Conservation (phyloP, 23 tunicate genomes). For the Halocynthia aurantium region DNA sequence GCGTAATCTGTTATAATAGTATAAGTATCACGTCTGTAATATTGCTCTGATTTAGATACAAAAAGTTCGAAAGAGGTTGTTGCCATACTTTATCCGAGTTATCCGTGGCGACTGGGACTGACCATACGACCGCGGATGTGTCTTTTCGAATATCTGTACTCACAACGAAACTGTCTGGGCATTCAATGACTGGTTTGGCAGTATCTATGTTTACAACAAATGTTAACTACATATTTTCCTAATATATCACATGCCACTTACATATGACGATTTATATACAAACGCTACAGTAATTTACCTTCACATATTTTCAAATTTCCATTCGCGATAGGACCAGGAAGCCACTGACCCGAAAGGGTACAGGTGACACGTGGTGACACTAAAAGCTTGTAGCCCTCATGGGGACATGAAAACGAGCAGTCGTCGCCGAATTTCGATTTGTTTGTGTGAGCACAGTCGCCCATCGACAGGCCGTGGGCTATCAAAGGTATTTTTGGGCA, state of each 20-base stretch:
- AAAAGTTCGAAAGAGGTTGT: not conserved
- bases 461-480: not conserved
- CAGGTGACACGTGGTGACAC: conserved; percentile 32
- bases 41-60: not conserved
- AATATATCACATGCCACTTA: not conserved
- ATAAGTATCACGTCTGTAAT: not conserved
- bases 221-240: not conserved
- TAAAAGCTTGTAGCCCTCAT: conserved; percentile 44
- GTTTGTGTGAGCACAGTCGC: not conserved
- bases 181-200: conserved; percentile 52
- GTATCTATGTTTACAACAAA: conserved; percentile 38
- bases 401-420: conserved; percentile 50
- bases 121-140: conserved; percentile 48
- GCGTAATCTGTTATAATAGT: conserved; percentile 28
- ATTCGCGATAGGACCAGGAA: conserved; percentile 4
- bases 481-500: conserved; percentile 10
- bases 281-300: not conserved
- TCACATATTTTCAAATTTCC: conserved; percentile 8
- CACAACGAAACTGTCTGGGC: conserved; percentile 51
- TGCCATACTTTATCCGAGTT: conserved; percentile 56
- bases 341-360: conserved; percentile 42
- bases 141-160: conserved; percentile 30
- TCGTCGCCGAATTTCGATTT: conserved; percentile 28
- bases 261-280: not conserved
- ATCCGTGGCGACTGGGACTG: conserved; percentile 43